A percentile compares a stretch with the other conserved stretches of the same genome.
phyloP scores from a whole-genome alignment of 1,140 invertebrate species.

The Acromyrmex echinatior region DNA sequence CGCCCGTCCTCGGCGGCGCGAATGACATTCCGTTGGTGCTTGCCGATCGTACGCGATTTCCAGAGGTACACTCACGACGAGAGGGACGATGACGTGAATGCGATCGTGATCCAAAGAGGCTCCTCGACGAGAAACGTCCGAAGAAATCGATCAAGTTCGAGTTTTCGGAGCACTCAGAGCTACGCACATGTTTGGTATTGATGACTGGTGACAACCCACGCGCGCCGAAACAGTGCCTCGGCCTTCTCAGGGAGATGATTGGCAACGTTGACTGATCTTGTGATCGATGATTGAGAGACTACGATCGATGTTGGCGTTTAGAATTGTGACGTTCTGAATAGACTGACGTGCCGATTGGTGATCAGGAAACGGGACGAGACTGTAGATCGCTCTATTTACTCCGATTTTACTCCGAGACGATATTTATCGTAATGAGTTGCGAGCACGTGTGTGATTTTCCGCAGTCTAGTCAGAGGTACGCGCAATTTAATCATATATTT shows the following conservation, averaged over 20 bases:
- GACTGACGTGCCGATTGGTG: conserved; percentile 7
- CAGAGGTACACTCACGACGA: background rate
- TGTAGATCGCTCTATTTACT: conserved; percentile 37
- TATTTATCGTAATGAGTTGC: conserved; percentile 52
- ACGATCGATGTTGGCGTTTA: background rate
- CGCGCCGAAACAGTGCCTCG: conserved; percentile 4
- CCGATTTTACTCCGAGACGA: conserved; percentile 19
- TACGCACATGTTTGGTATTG: conserved; percentile 47
- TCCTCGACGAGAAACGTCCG: background rate
- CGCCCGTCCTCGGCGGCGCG: conserved; percentile 44
- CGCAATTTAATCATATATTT: conserved; percentile 45
- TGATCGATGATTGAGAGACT: conserved; percentile 29
- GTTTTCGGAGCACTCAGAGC: conserved; percentile 1
- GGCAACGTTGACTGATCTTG: conserved; percentile 36
- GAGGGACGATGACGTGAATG: conserved; percentile 3
- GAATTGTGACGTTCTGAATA: conserved; percentile 25
- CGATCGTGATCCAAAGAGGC: background rate
- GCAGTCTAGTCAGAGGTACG: conserved; percentile 52
- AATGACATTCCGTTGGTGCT: conserved; percentile 40
- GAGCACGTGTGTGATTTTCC: conserved; percentile 67
- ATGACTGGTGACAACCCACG: conserved; percentile 7
- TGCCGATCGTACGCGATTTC: conserved; percentile 13
- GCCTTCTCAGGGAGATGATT: background rate
- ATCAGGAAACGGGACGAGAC: conserved; percentile 41
- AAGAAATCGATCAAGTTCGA: conserved; percentile 19